Base-by-base conservation (phyloP, 2,113 vertebrate genomes). In the Callipepla californica region DNA sequence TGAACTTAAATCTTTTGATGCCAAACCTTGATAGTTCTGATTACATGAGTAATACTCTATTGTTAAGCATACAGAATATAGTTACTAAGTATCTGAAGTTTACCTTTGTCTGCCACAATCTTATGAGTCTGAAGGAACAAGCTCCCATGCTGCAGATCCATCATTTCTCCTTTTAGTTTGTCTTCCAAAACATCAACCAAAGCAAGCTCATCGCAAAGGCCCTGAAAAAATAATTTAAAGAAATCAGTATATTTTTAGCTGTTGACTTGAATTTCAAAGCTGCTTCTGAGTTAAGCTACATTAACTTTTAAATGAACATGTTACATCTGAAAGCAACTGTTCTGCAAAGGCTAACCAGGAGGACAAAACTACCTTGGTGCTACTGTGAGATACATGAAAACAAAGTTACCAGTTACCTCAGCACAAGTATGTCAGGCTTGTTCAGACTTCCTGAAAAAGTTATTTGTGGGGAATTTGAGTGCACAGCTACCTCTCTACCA, bases 181-280 rank as follows among this genome's bases (percentile, higher is more conserved):
- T 99, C 99, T 97, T 99, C 99, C 87, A 99, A 84, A 93, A 99
- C 99, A 63, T 99, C 99, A 62, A 99, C 99, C 45, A 99, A 95
- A 58, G 99, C 99, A 87, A 99, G 97, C 86, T 99, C 99, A 88
- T 99, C 99, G 83, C 98, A 98, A 75, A 99, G 97, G 65, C 97
- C 98, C 99, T 99, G 11, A 72, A 50, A 22, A 70, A 82, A 53
- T 20, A 66, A 57, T 65, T 8, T 38, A 13, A 65, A 50, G 53
- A 6, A 57, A 23, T 65, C 36, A 82, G 5, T 8, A 15, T 28
- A 38, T 51, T 20, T 44, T 16, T 79, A 63, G 25, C 19, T 62
- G 18, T 32, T 80, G 32, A 80, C 25, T 50, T 50, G 5, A 34
- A 88, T 67, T 87, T 90, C 55, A 25, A 70, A 67, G n/a, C 16